Conservation (phyloP, 2,113 vertebrate genomes). For the Corydoras maculifer region DNA sequence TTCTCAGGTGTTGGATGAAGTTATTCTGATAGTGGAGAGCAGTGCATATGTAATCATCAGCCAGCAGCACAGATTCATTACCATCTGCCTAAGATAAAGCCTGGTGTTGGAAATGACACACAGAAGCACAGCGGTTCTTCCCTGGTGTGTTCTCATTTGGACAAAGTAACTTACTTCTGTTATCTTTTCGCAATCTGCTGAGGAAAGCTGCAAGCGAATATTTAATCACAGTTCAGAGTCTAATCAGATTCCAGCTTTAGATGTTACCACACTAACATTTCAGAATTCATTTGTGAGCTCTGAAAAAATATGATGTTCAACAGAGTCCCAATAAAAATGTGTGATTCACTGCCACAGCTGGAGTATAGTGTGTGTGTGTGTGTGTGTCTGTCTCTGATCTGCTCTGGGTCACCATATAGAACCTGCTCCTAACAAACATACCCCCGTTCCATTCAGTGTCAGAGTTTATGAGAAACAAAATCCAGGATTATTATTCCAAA, state of each 20-base stretch:
- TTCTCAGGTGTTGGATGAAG: no score
- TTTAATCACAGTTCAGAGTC: conserved; percentile 36
- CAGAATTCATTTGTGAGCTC: not conserved
- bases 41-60: not conserved
- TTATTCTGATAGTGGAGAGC: no score
- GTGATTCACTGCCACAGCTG: not conserved
- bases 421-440: no score
- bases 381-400: no score
- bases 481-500: not conserved
- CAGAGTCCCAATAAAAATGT: not conserved
- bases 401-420: no score
- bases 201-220: conserved; percentile 33
- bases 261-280: conserved; percentile 22
- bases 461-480: no score
- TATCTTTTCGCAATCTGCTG: conserved; percentile 1
- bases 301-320: not conserved
- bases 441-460: no score
- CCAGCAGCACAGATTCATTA: not conserved
- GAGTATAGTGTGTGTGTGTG: no score
- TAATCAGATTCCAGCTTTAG: conserved; percentile 34
- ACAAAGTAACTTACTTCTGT: conserved; percentile 1
- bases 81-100: not conserved
- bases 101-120: not conserved
- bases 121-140: not conserved
- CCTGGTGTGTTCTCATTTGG: conserved; percentile 4